phyloP scores from a whole-genome alignment of 2,797 vertebrate genomes.

The Spea hammondii region DNA sequence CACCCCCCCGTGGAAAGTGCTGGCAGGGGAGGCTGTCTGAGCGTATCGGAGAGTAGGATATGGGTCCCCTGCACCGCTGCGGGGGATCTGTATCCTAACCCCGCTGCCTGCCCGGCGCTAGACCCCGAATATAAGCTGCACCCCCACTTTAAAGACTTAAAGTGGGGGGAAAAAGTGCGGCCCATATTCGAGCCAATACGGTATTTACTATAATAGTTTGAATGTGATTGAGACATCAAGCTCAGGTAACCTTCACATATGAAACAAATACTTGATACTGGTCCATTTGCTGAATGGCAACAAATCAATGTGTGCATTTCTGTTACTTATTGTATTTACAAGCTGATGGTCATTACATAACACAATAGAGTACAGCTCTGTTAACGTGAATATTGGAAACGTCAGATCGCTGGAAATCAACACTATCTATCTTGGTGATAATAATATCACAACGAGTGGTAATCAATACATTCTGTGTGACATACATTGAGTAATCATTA shows the following conservation, averaged over 20 bases:
- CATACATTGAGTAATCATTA: not conserved
- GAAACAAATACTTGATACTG: constrained; percentile 16
- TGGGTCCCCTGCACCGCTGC: too few species aligned
- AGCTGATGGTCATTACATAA: constrained; percentile 14
- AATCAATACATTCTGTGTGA: constrained; percentile 6
- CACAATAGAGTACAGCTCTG: not conserved
- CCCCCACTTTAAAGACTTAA: too few species aligned
- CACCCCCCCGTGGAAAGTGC: too few species aligned
- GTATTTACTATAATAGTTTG: not conserved
- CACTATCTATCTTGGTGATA: constrained; percentile 4
- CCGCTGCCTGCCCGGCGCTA: too few species aligned
- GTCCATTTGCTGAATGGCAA: constrained; percentile 11
- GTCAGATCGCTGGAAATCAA: constrained; percentile 32
- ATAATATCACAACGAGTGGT: not conserved
- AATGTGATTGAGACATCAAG: constrained; percentile 28
- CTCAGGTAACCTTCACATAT: constrained; percentile 31
- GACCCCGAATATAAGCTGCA: too few species aligned
- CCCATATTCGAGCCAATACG: too few species aligned
- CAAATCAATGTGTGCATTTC: constrained; percentile 31
- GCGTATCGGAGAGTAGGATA: too few species aligned
- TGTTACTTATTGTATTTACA: constrained; percentile 38
- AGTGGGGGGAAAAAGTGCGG: too few species aligned
- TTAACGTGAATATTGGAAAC: constrained; percentile 3
- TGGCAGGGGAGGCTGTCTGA: too few species aligned
- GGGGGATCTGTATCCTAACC: too few species aligned